phyloP scores from a whole-genome alignment of 2,113 vertebrate genomes.

The Nothobranchius kuhntae region DNA sequence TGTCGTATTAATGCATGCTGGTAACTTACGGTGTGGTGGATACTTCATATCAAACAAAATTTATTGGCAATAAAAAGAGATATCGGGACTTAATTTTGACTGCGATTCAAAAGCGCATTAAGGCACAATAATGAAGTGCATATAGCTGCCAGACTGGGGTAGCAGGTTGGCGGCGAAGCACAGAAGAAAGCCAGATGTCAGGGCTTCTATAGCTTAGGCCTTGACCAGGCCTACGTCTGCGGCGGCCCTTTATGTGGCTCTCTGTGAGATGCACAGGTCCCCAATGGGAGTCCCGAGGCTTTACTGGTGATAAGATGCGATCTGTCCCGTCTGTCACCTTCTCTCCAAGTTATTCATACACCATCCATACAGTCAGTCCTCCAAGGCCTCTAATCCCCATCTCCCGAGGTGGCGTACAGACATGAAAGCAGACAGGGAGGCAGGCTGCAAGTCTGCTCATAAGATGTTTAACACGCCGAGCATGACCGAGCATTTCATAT shows the following conservation, averaged over 20 bases:
- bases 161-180: conserved; percentile 78
- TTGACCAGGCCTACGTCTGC: conserved; percentile 80
- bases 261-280: conserved; percentile 74
- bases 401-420: conserved; percentile 76
- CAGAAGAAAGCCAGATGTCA: conserved; percentile 81
- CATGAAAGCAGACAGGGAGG: conserved; percentile 69
- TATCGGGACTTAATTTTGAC: conserved; percentile 72
- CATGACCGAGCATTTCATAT: conserved; percentile 70
- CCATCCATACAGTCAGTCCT: conserved; percentile 79
- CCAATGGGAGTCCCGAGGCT: conserved; percentile 77
- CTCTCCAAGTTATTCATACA: conserved; percentile 76
- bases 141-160: conserved; percentile 78
- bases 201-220: conserved; percentile 81
- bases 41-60: conserved; percentile 45
- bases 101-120: conserved; percentile 78
- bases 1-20: conserved; percentile 42
- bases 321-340: conserved; percentile 83
- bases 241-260: conserved; percentile 76
- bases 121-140: conserved; percentile 78
- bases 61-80: conserved; percentile 73
- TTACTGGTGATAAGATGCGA: conserved; percentile 82
- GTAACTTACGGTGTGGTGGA: conserved; percentile 37
- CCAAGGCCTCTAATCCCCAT: conserved; percentile 79
- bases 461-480: conserved; percentile 68
- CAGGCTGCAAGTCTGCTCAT: conserved; percentile 70